Base-by-base conservation (phyloP, 2,888 invertebrate species). In the Alentia gelatinosa region DNA sequence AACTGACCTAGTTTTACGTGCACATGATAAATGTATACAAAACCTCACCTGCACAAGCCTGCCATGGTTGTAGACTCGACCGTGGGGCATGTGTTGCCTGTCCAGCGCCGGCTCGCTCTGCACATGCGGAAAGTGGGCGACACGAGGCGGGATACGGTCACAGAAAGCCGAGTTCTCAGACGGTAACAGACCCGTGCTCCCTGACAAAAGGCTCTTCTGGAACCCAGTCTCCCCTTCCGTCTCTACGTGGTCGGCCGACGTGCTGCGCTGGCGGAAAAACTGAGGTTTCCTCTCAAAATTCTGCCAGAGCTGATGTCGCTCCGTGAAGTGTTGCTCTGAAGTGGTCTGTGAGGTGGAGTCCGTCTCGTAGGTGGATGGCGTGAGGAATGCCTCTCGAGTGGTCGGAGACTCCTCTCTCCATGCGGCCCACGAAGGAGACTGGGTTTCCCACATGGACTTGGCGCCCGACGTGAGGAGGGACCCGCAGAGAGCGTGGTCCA, bases 111-210 rank as follows among this genome's bases (percentile, higher is more conserved):
- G 94, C 79, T 94, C 94, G 92, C 95, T 95, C 42, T 93, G 93
- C 19, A 94, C 94, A 92, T 95, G 94, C 23, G 86, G 91, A 39
- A 94, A 92, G 92, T 94, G 94, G 15, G 90, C 12, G 84, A 94
- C 92, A 84, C 93, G 93, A 68, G 90, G 92, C 40, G 94, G 94
- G 9, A 94, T 90, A n/a, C 93, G 93, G 92, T 94, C 94, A 75
- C 92, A 92, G 92, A 95, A 95, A 7, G 95, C 95, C 23, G 95
- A 95, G 79, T 93, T 93, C 84, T 94, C 94, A 1, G 95, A 95
- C 7, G 94, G 94, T 40, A 94, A 93, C 30, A 95, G 40, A 12
- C 68, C 90, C 1, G 35, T 56, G 39, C 63, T 88, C 19, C 84
- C 84, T 1, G 79, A 15, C 42, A 91, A 35, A 5, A 30, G 37